These are phyloP conservation scores for Laodelphax striatellus DNA, from an alignment of 1,140 invertebrate genomes.

Conservation along the genomic window DNA sequence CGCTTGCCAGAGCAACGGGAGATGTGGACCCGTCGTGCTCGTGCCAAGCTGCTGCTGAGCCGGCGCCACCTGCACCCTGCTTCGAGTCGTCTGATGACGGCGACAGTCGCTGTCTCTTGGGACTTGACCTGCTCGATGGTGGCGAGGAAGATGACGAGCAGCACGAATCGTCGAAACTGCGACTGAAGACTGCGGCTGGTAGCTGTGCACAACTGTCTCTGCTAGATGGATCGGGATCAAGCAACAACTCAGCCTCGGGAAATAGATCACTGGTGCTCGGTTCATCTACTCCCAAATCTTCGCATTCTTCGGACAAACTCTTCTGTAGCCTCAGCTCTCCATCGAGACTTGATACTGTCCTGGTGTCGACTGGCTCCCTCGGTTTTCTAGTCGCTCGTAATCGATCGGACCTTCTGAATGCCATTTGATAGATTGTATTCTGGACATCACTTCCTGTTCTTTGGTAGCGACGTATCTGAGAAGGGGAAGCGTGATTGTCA, in stretches of 20 bases:
- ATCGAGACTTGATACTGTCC: slow-evolving; percentile 34
- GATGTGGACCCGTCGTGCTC: too few species aligned
- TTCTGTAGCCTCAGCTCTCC: slow-evolving; percentile 47
- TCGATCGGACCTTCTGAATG: slow-evolving; percentile 16
- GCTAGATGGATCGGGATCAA: slow-evolving; percentile 41
- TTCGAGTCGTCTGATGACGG: too few species aligned
- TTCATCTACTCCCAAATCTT: slow-evolving; percentile 62
- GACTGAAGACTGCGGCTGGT: slow-evolving; percentile 12
- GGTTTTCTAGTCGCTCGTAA: slow-evolving; percentile 14
- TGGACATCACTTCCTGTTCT: slow-evolving; percentile 13
- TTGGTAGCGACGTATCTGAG: slow-evolving; percentile 7
- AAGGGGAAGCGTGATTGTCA: background rate
- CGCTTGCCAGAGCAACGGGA: too few species aligned
- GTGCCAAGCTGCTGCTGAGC: too few species aligned
- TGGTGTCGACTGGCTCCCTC: slow-evolving; percentile 2
- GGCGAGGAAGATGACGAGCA: background rate
- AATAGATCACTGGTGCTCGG: slow-evolving; percentile 64
- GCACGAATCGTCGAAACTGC: slow-evolving; percentile 5
- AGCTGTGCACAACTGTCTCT: slow-evolving; percentile 13
- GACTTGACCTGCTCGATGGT: slow-evolving; percentile 13
- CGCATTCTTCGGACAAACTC: slow-evolving; percentile 61
- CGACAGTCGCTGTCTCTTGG: too few species aligned
- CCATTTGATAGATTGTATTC: slow-evolving; percentile 21
- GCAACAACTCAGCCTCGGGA: slow-evolving; percentile 58
- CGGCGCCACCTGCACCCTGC: too few species aligned